These are phyloP conservation scores for Pangasius macronema DNA, from an alignment of 2,797 vertebrate genomes.

Conservation along the genomic window DNA sequence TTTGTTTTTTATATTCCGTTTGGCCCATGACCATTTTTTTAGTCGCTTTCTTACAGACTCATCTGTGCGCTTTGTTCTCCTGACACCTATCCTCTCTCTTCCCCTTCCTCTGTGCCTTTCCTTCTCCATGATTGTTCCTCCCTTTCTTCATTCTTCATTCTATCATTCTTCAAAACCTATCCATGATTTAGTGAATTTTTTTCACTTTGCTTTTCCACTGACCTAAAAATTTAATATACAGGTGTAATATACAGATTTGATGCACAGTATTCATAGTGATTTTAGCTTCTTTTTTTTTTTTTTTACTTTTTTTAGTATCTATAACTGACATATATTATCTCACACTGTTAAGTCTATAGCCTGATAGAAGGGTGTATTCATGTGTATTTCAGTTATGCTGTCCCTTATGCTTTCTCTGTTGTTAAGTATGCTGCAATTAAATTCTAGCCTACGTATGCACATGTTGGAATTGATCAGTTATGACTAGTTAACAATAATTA, in stretches of 20 bases:
- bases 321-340: background rate
- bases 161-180: background rate
- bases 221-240: background rate
- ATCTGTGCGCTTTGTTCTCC: background rate
- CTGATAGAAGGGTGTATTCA: conserved; percentile 1
- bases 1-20: background rate
- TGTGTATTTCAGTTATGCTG: background rate
- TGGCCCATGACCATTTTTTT: background rate
- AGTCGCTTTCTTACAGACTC: background rate
- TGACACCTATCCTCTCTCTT: background rate
- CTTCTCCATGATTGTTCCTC: background rate
- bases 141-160: background rate
- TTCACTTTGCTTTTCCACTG: background rate
- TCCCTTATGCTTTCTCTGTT: background rate
- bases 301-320: background rate
- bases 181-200: background rate
- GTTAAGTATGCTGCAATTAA: background rate
- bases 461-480: background rate
- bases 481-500: background rate
- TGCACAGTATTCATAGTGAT: background rate
- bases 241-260: background rate
- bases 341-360: background rate
- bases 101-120: background rate
- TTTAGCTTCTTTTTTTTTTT: background rate
- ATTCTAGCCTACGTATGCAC: background rate